These are phyloP conservation scores for Maconellicoccus hirsutus DNA, from an alignment of 1,140 invertebrate genomes.

Conservation along the genomic window DNA sequence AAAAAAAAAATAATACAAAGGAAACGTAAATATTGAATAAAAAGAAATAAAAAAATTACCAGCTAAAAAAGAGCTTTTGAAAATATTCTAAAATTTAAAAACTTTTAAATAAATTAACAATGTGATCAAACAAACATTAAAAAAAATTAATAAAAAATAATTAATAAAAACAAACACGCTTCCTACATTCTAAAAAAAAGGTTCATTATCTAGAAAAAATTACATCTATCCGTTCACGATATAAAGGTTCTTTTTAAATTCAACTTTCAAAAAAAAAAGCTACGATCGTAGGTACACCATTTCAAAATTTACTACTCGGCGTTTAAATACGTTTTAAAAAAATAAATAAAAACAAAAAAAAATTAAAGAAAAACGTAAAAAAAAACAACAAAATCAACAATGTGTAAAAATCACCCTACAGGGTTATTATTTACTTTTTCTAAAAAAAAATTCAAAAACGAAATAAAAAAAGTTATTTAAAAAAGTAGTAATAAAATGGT, in stretches of 20 bases:
- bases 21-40: background rate
- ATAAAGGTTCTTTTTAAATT: background rate
- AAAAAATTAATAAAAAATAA: background rate
- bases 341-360: background rate
- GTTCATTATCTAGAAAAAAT: background rate
- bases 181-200: background rate
- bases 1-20: conserved; percentile 5
- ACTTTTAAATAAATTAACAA: conserved; percentile 1
- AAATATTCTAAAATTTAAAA: background rate
- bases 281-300: background rate
- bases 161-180: conserved; percentile 1
- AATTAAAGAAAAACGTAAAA: background rate
- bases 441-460: conserved; percentile 16
- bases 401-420: conserved; percentile 14
- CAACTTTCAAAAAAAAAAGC: background rate
- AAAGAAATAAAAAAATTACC: conserved; percentile 14
- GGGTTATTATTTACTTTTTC: conserved; percentile 11
- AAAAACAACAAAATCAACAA: conserved; percentile 22
- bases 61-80: background rate
- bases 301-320: conserved; percentile 8
- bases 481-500: conserved; percentile 22
- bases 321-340: background rate
- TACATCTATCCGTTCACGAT: background rate
- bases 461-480: conserved; percentile 1
- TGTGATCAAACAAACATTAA: conserved; percentile 4